Conservation (phyloP, 1,140 invertebrate species). For the Meloidogyne hapla region DNA sequence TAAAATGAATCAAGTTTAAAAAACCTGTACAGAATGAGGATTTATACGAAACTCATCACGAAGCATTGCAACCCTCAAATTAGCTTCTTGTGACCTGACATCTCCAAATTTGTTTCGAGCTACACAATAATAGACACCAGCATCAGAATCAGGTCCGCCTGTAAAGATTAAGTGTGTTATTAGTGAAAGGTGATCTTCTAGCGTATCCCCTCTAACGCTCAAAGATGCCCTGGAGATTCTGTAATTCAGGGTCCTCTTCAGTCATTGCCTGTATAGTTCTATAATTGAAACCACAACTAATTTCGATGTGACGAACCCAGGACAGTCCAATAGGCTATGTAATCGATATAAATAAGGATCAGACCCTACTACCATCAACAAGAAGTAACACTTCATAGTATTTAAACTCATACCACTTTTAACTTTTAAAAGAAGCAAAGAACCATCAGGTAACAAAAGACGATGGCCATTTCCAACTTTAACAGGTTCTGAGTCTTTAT, state of each 20-base stretch:
- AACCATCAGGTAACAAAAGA: slow-evolving; percentile 49
- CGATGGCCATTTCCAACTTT: slow-evolving; percentile 51
- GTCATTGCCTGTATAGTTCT: no score
- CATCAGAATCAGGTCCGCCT: slow-evolving; percentile 41
- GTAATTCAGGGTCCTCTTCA: no score
- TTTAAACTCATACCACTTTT: slow-evolving; percentile 39
- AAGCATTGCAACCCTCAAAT: slow-evolving; percentile 43
- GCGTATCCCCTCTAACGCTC: no score
- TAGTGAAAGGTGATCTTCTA: no score
- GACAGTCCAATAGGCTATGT: no score
- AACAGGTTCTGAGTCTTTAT: slow-evolving; percentile 44
- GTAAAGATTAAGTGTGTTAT: no score
- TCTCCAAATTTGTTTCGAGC: slow-evolving; percentile 43
- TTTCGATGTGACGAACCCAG: no score
- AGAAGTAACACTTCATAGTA: no score
- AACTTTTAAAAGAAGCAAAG: slow-evolving; percentile 45
- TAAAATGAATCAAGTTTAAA: slow-evolving; percentile 11
- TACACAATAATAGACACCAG: slow-evolving; percentile 48
- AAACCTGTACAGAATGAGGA: slow-evolving; percentile 44
- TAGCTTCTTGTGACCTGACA: slow-evolving; percentile 42
- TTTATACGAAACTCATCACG: slow-evolving; percentile 49
- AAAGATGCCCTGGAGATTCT: no score
- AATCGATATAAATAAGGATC: no score
- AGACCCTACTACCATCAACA: no score
- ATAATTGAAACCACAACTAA: no score